These are phyloP conservation scores for Bombus turneri DNA, from an alignment of 1,140 invertebrate species.

Conservation along the genomic window DNA sequence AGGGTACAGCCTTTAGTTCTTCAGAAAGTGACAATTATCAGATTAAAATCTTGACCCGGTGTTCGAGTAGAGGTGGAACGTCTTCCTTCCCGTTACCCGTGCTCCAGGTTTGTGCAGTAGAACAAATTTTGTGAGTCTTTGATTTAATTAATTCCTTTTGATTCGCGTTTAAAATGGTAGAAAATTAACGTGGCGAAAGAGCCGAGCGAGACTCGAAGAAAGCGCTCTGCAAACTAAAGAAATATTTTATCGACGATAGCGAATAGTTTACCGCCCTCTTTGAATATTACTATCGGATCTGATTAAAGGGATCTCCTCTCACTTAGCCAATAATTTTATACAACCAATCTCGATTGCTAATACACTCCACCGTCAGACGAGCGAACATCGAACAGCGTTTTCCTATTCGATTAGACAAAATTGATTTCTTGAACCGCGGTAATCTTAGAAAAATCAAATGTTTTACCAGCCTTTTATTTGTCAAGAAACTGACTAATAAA, in stretches of 20 bases:
- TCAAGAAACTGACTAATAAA: no score
- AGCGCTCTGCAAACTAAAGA: conserved; percentile 11
- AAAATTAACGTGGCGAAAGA: conserved; percentile 26
- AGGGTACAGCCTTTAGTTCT: not conserved
- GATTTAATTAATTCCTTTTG: conserved; percentile 47
- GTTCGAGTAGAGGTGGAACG: not conserved
- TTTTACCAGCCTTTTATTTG: no score
- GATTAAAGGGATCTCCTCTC: not conserved
- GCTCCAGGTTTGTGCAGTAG: not conserved
- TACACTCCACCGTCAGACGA: not conserved
- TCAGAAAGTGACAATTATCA: conserved; percentile 38
- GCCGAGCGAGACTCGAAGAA: not conserved
- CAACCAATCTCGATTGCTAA: conserved; percentile 5
- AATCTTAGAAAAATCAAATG: no score
- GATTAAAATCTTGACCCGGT: conserved; percentile 42
- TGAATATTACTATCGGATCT: conserved; percentile 27
- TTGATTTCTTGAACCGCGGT: no score
- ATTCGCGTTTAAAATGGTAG: conserved; percentile 8
- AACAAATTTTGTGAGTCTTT: conserved; percentile 26
- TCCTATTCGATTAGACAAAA: no score
- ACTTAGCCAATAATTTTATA: conserved; percentile 14
- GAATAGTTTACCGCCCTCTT: conserved; percentile 20
- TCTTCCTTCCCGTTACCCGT: not conserved
- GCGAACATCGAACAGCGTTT: no score
- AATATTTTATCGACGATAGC: conserved; percentile 23